These are phyloP conservation scores for Mactra quadrangularis DNA, from an alignment of 1,140 invertebrate species.

Conservation along the genomic window DNA sequence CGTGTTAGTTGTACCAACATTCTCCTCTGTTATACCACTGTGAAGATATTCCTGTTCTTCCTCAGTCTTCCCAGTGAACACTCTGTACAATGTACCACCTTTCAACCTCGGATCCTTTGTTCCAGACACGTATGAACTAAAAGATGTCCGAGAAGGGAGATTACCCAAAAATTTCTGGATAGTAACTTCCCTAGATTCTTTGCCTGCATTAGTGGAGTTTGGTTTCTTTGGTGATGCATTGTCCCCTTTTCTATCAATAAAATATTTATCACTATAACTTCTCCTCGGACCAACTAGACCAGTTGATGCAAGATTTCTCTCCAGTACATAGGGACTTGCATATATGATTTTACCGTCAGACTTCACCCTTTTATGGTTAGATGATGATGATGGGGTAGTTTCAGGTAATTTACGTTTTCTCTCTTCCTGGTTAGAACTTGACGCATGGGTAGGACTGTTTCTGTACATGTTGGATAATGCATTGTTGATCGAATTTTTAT, in stretches of 20 bases:
- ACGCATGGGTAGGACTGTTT: constrained; percentile 58
- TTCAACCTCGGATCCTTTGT: constrained; percentile 41
- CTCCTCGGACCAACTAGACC: constrained; percentile 48
- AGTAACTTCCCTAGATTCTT: constrained; percentile 43
- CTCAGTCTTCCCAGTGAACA: constrained; percentile 8
- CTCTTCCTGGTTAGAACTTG: constrained; percentile 16
- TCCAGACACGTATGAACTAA: constrained; percentile 36
- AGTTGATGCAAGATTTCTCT: constrained; percentile 38
- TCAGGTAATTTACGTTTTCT: constrained; percentile 21
- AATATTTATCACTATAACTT: constrained; percentile 28
- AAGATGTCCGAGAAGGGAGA: constrained; percentile 30
- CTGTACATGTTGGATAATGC: constrained; percentile 75
- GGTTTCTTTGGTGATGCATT: neutral
- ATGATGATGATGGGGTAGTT: neutral
- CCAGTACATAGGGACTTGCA: constrained; percentile 38
- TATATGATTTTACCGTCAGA: constrained; percentile 22
- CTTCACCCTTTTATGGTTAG: neutral
- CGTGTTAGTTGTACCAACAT: constrained; percentile 12
- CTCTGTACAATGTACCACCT: constrained; percentile 19
- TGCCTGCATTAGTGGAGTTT: neutral
- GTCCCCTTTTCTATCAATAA: constrained; percentile 47
- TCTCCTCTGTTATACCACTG: constrained; percentile 50
- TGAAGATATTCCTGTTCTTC: neutral
- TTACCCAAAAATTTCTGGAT: constrained; percentile 45
- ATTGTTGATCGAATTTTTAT: constrained; percentile 76